Base-by-base conservation (phyloP, 2,888 invertebrate genomes). In the Resseliella maxima region DNA sequence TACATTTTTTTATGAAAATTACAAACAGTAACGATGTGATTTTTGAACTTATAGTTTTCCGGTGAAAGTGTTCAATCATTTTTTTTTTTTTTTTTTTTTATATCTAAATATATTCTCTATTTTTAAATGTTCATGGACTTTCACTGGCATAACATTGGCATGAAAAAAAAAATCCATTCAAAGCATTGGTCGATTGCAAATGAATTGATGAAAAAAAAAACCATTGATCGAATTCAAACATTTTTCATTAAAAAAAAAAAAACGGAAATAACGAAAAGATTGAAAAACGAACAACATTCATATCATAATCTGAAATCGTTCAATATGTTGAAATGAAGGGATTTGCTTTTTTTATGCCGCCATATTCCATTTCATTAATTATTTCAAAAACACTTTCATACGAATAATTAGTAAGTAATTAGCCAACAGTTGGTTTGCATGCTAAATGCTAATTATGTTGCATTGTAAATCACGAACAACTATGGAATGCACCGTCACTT, bases 341-440 rank as follows among this genome's bases (percentile, higher is more conserved):
- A 6, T 2, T 24, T 24, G 24, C 18, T 59, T 24, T 59, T 59
- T 59, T 59, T n/a, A 6, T 18, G 15, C 18, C 2, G 1, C n/a
- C 31, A 72, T 72, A 12, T 59, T 59, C 5, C 12, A 31, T 72
- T 72, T 72, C 72, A 72, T 72, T 72, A 31, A 72, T 72, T 72
- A 35, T 72, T 27, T 35, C 59, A 18, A 72, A 31, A 72, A 5
- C 27, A 72, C 27, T 72, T 72, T 72, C 15, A 72, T 72, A 72
- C 12, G 31, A 59, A 59, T 59, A 72, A 72, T 72, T 72, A 31
- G 72, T 72, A 72, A 72, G 72, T 31, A 31, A 72, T 72, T 72
- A 72, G 31, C 27, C 31, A 15, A 35, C 72, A 72, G 31, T 12
- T 24, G n/a, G 59, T 24, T 50, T 50, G 50, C 50, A 50, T 59